A percentile compares a stretch with the other conserved stretches of the same genome.
Conservation (phyloP, 2,888 invertebrate genomes). For the Argyresthia goedartella region DNA sequence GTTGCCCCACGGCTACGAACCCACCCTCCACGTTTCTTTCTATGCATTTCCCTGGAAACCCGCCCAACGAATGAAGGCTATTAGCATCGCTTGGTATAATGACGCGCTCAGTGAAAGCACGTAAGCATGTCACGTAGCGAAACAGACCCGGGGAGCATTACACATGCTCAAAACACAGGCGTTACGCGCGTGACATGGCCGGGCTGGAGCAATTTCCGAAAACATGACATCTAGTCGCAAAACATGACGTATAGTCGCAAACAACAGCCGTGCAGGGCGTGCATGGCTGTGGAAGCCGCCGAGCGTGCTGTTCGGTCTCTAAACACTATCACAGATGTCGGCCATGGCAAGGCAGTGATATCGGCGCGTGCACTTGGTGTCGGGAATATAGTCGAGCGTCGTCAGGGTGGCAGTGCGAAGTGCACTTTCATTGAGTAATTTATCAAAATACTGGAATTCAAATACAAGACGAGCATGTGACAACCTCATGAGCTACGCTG, state of each 20-base stretch:
- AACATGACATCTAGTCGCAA: not conserved
- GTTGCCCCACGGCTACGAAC: too few species aligned
- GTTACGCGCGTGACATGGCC: not conserved
- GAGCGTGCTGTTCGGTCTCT: not conserved
- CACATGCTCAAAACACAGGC: not conserved
- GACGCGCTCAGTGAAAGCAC: not conserved
- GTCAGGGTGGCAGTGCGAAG: too few species aligned
- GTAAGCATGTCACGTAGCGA: not conserved
- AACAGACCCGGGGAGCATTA: not conserved
- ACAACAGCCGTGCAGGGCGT: not conserved
- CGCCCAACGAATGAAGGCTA: not conserved
- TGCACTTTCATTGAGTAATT: too few species aligned
- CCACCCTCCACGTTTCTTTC: too few species aligned
- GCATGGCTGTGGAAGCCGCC: not conserved
- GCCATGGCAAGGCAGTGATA: not conserved
- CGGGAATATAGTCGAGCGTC: too few species aligned
- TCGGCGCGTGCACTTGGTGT: too few species aligned
- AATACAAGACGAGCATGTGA: too few species aligned
- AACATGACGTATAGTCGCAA: not conserved
- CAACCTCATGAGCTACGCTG: too few species aligned
- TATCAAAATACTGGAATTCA: too few species aligned
- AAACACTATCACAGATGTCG: not conserved
- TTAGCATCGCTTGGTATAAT: not conserved
- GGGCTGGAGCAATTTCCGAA: not conserved
- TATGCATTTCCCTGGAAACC: not conserved